These are phyloP conservation scores for Trichomalopsis sarcophagae DNA, from an alignment of 1,140 invertebrate genomes.

Conservation along the genomic window DNA sequence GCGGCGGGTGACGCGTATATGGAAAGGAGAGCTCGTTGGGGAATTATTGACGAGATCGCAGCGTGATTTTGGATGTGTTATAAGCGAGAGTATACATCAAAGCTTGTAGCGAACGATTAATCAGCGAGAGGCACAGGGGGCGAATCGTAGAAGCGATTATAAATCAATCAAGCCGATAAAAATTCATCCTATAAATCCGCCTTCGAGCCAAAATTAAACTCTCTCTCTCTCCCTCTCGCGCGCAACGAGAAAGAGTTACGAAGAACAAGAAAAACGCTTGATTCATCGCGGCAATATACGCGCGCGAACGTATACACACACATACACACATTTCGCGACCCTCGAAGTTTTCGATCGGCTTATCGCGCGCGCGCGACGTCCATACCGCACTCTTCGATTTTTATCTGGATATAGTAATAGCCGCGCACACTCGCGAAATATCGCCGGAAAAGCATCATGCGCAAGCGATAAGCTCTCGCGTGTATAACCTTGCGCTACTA, in stretches of 20 bases:
- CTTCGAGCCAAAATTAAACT: conserved; percentile 40
- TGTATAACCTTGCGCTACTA: background rate
- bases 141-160: conserved; percentile 2
- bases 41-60: background rate
- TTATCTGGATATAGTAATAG: background rate
- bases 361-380: conserved; percentile 16
- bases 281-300: conserved; percentile 39
- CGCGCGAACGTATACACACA: too few relatives aligned
- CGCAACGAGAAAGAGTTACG: background rate
- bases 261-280: conserved; percentile 26
- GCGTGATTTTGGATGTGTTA: background rate
- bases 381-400: background rate
- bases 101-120: background rate
- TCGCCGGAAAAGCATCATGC: background rate
- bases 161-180: conserved; percentile 7
- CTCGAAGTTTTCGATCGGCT: background rate
- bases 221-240: background rate
- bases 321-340: background rate
- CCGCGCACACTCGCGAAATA: background rate
- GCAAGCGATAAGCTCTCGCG: background rate
- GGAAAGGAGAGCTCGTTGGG: background rate
- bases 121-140: background rate
- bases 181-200: conserved; percentile 37
- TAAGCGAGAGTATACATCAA: background rate
- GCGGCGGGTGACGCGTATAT: background rate